A percentile compares a stretch with the other conserved stretches of the same genome.
Evolutionary conservation across 2,888 invertebrate genomes (phyloP).

Genomic region (Oegoconia quadripuncta): DNA sequence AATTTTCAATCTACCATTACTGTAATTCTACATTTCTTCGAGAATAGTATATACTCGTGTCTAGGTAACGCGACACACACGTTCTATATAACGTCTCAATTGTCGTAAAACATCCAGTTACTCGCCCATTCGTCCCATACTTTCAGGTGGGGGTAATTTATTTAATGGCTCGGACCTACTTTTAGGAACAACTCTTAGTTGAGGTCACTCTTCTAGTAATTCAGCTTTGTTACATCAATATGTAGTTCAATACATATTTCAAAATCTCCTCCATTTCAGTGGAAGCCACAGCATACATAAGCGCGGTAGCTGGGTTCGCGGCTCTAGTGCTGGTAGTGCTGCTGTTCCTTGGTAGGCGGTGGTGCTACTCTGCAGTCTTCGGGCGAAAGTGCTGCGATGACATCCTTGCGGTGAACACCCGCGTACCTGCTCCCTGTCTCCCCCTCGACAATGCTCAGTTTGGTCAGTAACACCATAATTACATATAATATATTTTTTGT

Average conservation of each 20-base stretch:
- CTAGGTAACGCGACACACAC: too few species aligned
- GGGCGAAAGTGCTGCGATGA: conserved; percentile 64
- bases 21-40: too few species aligned
- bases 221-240: neutral
- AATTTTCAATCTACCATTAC: too few species aligned
- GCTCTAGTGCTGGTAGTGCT: conserved; percentile 90
- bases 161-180: too few species aligned
- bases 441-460: conserved; percentile 65
- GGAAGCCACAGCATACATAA: conserved; percentile 93
- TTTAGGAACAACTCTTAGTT: too few species aligned
- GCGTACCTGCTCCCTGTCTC: conserved; percentile 50
- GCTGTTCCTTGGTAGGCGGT: conserved; percentile 91
- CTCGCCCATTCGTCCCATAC: too few species aligned
- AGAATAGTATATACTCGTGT: too few species aligned
- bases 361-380: conserved; percentile 65
- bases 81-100: too few species aligned
- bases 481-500: neutral
- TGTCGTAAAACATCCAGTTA: too few species aligned
- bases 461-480: conserved; percentile 41
- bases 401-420: conserved; percentile 65
- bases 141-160: too few species aligned
- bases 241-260: neutral
- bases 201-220: too few species aligned
- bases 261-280: conserved; percentile 64
- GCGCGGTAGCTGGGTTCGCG: conserved; percentile 91